Evolutionary conservation across 92 coral and sea anemone species (phyloP).

Genomic region (Epizoanthus stellaris): DNA sequence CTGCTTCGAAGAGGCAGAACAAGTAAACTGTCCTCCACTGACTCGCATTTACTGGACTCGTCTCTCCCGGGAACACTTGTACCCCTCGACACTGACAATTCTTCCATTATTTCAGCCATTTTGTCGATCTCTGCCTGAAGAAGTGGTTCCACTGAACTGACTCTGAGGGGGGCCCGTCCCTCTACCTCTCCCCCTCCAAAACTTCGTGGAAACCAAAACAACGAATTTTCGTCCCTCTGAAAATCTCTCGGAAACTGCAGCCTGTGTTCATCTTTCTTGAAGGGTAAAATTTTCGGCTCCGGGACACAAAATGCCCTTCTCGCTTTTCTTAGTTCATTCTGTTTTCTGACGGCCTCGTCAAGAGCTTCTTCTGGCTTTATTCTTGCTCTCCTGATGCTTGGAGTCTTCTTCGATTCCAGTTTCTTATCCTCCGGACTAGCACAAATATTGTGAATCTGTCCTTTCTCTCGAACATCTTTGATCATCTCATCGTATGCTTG

Average conservation of each 20-base stretch:
- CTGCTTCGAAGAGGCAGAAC: conserved; percentile 28
- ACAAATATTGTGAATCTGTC: neutral
- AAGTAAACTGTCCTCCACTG: conserved; percentile 13
- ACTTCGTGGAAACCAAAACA: conserved; percentile 57
- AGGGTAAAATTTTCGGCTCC: conserved; percentile 68
- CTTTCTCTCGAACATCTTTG: conserved; percentile 20
- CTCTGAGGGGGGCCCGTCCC: neutral
- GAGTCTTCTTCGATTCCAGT: neutral
- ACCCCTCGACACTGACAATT: conserved; percentile 5
- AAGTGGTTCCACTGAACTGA: neutral
- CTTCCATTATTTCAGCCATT: conserved; percentile 18
- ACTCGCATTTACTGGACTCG: neutral
- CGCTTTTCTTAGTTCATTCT: conserved; percentile 56
- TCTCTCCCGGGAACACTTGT: neutral
- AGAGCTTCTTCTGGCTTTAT: conserved; percentile 59
- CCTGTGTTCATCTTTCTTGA: conserved; percentile 51
- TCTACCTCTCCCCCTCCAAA: neutral
- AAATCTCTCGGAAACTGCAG: conserved; percentile 69
- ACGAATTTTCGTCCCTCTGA: conserved; percentile 54
- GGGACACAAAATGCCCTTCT: conserved; percentile 63
- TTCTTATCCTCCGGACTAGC: conserved; percentile 15
- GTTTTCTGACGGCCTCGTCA: conserved; percentile 62
- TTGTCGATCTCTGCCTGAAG: neutral
- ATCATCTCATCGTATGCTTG: conserved; percentile 34
- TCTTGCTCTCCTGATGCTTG: conserved; percentile 25